A percentile compares a stretch with the other conserved stretches of the same genome.
Conservation (phyloP, 2,113 vertebrate species). For the Gambusia affinis region DNA sequence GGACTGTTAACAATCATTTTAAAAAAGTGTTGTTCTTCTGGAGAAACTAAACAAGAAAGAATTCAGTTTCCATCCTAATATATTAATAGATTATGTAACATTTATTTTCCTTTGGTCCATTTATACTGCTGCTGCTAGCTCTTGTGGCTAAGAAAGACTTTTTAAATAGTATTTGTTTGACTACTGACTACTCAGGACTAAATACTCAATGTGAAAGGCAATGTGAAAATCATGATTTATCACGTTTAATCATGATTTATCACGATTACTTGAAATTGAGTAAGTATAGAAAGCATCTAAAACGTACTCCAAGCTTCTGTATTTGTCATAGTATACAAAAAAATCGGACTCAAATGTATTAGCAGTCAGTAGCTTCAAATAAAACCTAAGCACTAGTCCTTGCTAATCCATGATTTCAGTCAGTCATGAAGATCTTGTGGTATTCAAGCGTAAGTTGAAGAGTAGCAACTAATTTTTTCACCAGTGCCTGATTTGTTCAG, state of each 20-base stretch:
- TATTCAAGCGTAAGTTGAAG: background rate
- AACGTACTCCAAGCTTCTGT: too few species aligned
- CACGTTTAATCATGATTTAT: constrained; percentile 45
- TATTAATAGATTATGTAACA: background rate
- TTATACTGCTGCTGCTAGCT: constrained; percentile 8
- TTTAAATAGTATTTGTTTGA: constrained; percentile 9
- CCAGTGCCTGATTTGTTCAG: background rate
- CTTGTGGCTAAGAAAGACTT: constrained; percentile 25
- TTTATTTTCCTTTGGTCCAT: background rate
- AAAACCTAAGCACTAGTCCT: too few species aligned
- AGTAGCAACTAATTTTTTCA: background rate
- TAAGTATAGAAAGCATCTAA: background rate
- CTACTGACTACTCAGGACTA: constrained; percentile 14
- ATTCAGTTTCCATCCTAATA: background rate
- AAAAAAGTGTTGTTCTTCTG: background rate
- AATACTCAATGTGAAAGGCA: constrained; percentile 22
- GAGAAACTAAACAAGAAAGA: background rate
- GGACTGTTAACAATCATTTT: background rate
- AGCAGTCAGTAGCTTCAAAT: too few species aligned
- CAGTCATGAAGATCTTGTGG: background rate
- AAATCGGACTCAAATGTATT: too few species aligned
- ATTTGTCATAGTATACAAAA: too few species aligned
- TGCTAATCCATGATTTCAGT: background rate
- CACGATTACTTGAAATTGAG: background rate
- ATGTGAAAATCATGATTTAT: constrained; percentile 47